These are phyloP conservation scores for Cartodere bifasciata DNA, from an alignment of 2,888 invertebrate genomes.

Conservation along the genomic window DNA sequence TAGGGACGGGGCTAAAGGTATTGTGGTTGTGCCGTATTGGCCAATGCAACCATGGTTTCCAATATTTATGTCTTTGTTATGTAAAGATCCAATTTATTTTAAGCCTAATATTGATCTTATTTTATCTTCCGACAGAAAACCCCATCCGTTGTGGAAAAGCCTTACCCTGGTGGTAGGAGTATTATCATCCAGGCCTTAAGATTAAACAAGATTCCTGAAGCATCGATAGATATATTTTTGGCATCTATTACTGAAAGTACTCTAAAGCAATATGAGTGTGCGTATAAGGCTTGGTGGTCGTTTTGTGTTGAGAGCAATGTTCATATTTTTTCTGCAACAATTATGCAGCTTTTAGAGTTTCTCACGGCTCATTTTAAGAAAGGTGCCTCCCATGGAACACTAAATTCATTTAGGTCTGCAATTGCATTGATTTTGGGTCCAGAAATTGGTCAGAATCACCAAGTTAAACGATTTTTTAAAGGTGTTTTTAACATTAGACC, in stretches of 20 bases:
- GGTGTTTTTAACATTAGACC: constrained; percentile 15
- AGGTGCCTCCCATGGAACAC: constrained; percentile 8
- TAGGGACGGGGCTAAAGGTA: constrained; percentile 6
- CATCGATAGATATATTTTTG: constrained; percentile 11
- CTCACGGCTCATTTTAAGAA: constrained; percentile 4
- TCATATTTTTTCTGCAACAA: constrained; percentile 3
- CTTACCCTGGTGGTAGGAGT: constrained; percentile 16
- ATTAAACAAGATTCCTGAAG: constrained; percentile 7
- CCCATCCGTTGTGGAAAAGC: constrained; percentile 6
- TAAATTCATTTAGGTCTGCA: constrained; percentile 7
- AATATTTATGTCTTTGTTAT: constrained; percentile 13
- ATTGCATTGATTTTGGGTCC: constrained; percentile 11
- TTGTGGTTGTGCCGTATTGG: constrained; percentile 14
- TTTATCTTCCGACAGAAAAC: constrained; percentile 10
- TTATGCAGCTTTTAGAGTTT: constrained; percentile 2
- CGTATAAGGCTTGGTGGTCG: constrained; percentile 12
- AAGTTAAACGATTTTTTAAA: constrained; percentile 12
- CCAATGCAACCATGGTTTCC: constrained; percentile 23
- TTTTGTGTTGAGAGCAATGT: constrained; percentile 12
- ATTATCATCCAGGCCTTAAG: constrained; percentile 11
- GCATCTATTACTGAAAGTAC: constrained; percentile 11
- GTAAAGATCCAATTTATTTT: constrained; percentile 1
- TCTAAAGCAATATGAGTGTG: constrained; percentile 13
- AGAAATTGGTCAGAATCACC: not conserved
- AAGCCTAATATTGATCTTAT: constrained; percentile 11